phyloP scores from a whole-genome alignment of 2,797 vertebrate species.

The Oryzias dopingdopingensis region DNA sequence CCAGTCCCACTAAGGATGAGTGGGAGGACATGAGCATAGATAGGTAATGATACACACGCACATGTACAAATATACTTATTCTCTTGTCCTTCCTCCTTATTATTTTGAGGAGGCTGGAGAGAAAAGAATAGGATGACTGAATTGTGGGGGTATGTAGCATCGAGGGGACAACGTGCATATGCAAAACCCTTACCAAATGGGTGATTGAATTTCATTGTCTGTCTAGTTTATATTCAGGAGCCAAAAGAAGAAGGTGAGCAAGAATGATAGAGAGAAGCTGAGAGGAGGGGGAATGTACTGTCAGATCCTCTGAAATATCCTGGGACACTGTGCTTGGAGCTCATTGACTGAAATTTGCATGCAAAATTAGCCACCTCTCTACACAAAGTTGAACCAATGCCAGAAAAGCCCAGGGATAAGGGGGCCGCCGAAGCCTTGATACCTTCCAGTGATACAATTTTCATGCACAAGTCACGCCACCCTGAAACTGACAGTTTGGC shows the following conservation, averaged over 20 bases:
- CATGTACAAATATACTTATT: conserved; percentile 42
- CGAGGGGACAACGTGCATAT: conserved; percentile 93
- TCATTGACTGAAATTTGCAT: conserved; percentile 99
- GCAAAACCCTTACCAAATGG: conserved; percentile 93
- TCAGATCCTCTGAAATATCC: conserved; percentile 99
- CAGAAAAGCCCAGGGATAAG: conserved; percentile 92
- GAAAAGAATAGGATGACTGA: conserved; percentile 38
- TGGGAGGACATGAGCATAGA: conserved; percentile 95
- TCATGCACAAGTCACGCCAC: conserved; percentile 91
- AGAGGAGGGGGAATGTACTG: conserved; percentile 83
- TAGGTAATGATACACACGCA: conserved; percentile 81
- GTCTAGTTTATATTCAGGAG: conserved; percentile 97
- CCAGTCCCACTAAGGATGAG: conserved; percentile 89
- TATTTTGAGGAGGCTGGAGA: conserved; percentile 80
- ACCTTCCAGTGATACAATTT: conserved; percentile 97
- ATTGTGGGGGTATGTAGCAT: conserved; percentile 68
- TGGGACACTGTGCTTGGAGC: conserved; percentile 98
- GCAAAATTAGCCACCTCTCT: conserved; percentile 98
- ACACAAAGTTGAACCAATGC: conserved; percentile 94
- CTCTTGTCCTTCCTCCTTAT: conserved; percentile 83
- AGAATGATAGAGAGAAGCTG: conserved; percentile 71
- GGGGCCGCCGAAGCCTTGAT: conserved; percentile 85
- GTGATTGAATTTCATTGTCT: conserved; percentile 98
- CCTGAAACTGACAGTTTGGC: conserved; percentile 99
- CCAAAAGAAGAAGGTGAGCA: conserved; percentile 71